These are phyloP conservation scores for Cataglyphis rosenhaueri DNA, from an alignment of 2,888 invertebrate species.

Conservation along the genomic window DNA sequence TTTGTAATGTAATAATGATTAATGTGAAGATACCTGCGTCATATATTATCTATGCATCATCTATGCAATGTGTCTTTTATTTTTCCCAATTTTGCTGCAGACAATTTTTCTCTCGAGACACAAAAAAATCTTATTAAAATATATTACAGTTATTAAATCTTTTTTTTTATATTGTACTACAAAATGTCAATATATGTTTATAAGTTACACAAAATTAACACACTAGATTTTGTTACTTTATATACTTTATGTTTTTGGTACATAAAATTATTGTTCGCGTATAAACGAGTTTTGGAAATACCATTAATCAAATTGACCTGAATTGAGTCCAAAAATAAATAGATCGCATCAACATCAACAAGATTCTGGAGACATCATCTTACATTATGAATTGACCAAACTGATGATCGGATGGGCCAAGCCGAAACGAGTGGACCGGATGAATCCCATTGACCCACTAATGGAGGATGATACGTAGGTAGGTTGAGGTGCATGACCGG, in stretches of 20 bases:
- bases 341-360: neutral
- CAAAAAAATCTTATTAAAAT: neutral
- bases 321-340: neutral
- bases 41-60: neutral
- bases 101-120: neutral
- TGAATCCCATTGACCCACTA: constrained; percentile 84
- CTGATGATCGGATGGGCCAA: constrained; percentile 69
- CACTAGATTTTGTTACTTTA: neutral
- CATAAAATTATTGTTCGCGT: neutral
- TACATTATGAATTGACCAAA: neutral
- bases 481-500: constrained; percentile 76
- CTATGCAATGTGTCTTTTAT: neutral
- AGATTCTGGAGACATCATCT: neutral
- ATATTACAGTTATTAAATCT: neutral
- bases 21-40: neutral
- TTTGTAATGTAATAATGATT: neutral
- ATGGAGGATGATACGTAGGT: constrained; percentile 69
- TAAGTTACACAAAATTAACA: neutral
- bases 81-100: neutral
- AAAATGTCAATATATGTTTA: neutral
- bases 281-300: neutral
- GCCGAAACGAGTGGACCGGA: constrained; percentile 71
- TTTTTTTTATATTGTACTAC: neutral
- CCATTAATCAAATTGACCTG: neutral
- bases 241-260: neutral